A percentile compares a stretch with the other conserved stretches of the same genome.
These are phyloP conservation scores for Heliothis peltigera DNA, from an alignment of 2,888 invertebrate species.

Conservation along the genomic window DNA sequence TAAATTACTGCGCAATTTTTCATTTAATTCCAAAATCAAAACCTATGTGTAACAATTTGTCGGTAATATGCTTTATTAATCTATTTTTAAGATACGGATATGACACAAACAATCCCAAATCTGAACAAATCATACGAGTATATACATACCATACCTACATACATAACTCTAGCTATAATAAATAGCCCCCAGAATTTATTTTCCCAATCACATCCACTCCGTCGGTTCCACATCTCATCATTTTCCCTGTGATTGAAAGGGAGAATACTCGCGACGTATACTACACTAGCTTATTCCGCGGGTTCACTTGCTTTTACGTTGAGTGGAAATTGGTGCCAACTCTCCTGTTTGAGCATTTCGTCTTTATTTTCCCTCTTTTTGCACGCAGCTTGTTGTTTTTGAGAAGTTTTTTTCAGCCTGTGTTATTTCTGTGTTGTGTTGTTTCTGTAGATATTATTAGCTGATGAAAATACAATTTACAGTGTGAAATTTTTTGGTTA, in stretches of 20 bases:
- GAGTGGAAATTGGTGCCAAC: constrained; percentile 21
- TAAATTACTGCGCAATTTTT: too few species aligned
- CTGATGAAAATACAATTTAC: too few species aligned
- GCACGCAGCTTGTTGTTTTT: background rate
- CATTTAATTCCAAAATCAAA: background rate
- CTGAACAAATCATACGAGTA: background rate
- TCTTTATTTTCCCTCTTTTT: background rate
- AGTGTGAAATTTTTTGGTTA: too few species aligned
- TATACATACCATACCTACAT: background rate
- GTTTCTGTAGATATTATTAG: too few species aligned
- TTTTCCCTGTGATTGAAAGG: constrained; percentile 39
- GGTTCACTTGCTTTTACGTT: constrained; percentile 28
- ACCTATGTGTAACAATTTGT: background rate
- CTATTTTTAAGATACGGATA: constrained; percentile 16
- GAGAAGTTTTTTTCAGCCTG: background rate
- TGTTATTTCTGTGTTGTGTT: too few species aligned
- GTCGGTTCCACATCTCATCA: constrained; percentile 34
- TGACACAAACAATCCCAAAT: background rate
- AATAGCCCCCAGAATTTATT: constrained; percentile 35
- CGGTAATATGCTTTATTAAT: background rate
- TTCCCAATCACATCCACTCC: constrained; percentile 42
- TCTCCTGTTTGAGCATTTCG: constrained; percentile 10
- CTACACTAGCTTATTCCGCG: constrained; percentile 1
- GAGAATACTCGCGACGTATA: constrained; percentile 10
- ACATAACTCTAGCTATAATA: background rate